Base-by-base conservation (phyloP, 2,888 invertebrate species). In the Galerucella calmariensis region DNA sequence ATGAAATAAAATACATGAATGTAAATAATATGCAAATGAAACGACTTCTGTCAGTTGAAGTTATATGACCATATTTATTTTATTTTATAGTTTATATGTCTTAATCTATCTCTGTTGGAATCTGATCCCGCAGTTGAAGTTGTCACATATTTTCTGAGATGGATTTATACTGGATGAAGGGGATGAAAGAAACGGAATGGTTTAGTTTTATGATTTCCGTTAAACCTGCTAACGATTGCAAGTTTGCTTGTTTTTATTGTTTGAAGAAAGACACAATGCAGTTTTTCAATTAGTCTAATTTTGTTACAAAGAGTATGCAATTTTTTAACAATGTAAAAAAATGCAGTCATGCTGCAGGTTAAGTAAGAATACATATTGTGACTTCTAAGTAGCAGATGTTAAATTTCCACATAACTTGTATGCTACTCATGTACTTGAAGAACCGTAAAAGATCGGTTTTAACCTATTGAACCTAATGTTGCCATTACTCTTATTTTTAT, bases 161-260 rank as follows among this genome's bases (percentile, higher is more conserved):
- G 73, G 63, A 65, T 65, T 65, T 65, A 65, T 65, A 65, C 44
- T 77, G 76, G 73, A 76, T 76, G 74, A 75, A 75, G 75, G 75
- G 73, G 81, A 75, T 75, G 75, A 69, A 69, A 74, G 83, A 81
- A 80, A 65, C 20, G 16, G 20, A 80, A 76, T 75, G 78, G 79
- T 81, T 80, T 58, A 79, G 78, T 79, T 83, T 84, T 83, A 83
- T 81, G 79, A 78, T 82, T 83, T 84, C 84, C 83, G 82, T 81
- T 82, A 81, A 83, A 83, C 79, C 78, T 82, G 82, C 81, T 82
- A 79, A 81, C 81, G 81, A 82, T 83, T 83, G 83, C 82, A 83
- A 83, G 81, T 69, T 73, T 67, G 72, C 69, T 66, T 51, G 46
- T 62, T 67, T 69, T 67, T 56, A 56, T 59, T 66, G 56, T 62